Base-by-base conservation (phyloP, 2,888 invertebrate species). In the Bibio marci region DNA sequence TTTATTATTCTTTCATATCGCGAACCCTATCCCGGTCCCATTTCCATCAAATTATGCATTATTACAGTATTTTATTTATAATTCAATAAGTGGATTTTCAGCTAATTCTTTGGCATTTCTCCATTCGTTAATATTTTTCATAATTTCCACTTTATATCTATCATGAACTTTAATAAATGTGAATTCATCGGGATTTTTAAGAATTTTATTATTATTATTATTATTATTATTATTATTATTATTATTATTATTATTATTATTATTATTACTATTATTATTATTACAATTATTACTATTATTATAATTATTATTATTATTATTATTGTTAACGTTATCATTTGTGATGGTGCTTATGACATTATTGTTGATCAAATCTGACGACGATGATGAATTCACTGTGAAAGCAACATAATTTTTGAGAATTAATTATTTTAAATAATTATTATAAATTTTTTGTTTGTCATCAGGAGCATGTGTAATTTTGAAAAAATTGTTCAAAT, bases 81-180 rank as follows among this genome's bases (percentile, higher is more conserved):
- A 50, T 45, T 57, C 51, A 42, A 61, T 57, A 4, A 61, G 48
- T 17, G 58, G 61, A 42, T 53, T 50, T 11, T 43, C 39, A 37
- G 47, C 47, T 10, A 50, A 39, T 39, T 48, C 47, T 30, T 50
- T 53, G 30, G 52, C 46, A 27, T 48, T 44, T 26, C 52, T 52
- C 44, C 58, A 52, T 10, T 49, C 51, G 8, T 47, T 43, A 13
- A 58, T 48, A 42, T 59, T 57, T 7, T 48, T 47, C 51, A 58
- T 51, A 19, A 60, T 50, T 31, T 52, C 41, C 26, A 48, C 41
- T 10, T 55, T 52, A 45, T 53, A 55, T 30, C 44, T 45, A 40
- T 62, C 58, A 35, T 61, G 60, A n/a, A 46, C 40, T 30, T 28
- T 41, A 30, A 32, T 25, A 46, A 47, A 47, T 19, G 38, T 35